Percentiles rank a stretch among this genome's conserved stretches.
Conservation (phyloP, 2,113 vertebrate species). For the Saguinus midas region DNA sequence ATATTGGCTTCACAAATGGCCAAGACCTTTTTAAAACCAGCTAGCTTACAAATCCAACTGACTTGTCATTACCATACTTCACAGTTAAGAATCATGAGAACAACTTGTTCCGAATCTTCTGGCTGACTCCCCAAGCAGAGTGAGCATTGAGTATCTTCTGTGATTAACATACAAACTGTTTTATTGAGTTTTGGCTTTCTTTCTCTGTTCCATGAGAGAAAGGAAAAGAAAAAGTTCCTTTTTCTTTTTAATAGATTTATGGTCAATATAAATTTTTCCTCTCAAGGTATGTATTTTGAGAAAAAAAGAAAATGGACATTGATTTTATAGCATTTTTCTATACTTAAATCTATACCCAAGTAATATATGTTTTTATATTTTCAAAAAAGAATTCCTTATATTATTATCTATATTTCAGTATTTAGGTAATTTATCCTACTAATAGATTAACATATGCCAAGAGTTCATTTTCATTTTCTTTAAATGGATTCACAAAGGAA, state of each 20-base stretch:
- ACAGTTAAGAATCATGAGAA: constrained; percentile 38
- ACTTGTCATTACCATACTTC: not conserved
- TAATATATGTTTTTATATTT: constrained; percentile 18
- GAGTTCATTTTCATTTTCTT: constrained; percentile 22
- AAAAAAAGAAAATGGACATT: not conserved
- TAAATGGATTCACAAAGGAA: constrained; percentile 1
- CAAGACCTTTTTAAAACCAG: constrained; percentile 42
- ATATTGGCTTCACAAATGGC: not conserved
- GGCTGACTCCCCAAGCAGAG: not conserved
- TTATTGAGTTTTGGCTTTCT: constrained; percentile 2
- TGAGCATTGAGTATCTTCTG: not conserved
- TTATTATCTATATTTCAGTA: not conserved
- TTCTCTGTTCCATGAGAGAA: not conserved
- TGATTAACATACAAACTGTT: not conserved
- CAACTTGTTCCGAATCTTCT: constrained; percentile 48
- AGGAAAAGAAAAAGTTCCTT: not conserved
- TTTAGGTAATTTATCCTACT: not conserved
- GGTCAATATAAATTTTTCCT: not conserved
- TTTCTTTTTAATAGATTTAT: not conserved
- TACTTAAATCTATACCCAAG: not conserved
- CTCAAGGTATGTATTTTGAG: not conserved
- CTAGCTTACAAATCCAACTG: constrained; percentile 31
- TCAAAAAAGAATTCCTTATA: not conserved
- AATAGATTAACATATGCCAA: not conserved
- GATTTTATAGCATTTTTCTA: not conserved